A percentile compares a stretch with the other conserved stretches of the same genome.
Conservation (phyloP, 1,140 invertebrate genomes). For the Bombus pascuorum region DNA sequence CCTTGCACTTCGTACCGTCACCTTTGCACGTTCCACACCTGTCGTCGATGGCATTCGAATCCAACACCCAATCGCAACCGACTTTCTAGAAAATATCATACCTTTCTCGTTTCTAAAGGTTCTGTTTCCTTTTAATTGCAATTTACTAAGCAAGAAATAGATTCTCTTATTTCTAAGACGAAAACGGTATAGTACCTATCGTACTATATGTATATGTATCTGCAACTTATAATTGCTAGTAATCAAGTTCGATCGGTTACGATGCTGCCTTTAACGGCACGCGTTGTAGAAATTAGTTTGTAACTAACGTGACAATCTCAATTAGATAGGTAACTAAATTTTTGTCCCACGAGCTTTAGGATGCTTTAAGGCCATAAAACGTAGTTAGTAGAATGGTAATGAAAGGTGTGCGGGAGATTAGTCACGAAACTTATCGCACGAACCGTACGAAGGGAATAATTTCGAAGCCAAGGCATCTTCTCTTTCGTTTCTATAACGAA, state of each 20-base stretch:
- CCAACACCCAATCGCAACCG: conserved; percentile 87
- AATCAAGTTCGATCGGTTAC: not conserved
- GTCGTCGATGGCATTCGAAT: conserved; percentile 87
- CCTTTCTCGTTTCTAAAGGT: not conserved
- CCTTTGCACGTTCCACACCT: conserved; percentile 88
- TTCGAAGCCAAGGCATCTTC: not conserved
- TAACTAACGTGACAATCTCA: not conserved
- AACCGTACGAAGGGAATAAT: not conserved
- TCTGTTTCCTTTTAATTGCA: not conserved
- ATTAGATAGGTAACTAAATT: not conserved
- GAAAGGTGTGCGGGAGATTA: not conserved
- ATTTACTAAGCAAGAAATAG: no score
- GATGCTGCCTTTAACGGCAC: no score
- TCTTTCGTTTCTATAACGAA: not conserved
- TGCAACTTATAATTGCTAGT: not conserved
- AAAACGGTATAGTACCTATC: no score
- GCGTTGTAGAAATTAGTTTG: not conserved
- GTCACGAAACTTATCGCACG: not conserved
- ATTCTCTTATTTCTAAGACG: no score
- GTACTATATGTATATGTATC: not conserved
- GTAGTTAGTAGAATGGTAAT: not conserved
- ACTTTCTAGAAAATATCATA: conserved; percentile 81
- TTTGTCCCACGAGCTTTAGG: no score
- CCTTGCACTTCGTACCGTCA: conserved; percentile 85
- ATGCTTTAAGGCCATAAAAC: not conserved